Percentiles rank a stretch among this genome's conserved stretches.
These are phyloP conservation scores for Phorcus lineatus DNA, from an alignment of 2,888 invertebrate species.

Conservation along the genomic window DNA sequence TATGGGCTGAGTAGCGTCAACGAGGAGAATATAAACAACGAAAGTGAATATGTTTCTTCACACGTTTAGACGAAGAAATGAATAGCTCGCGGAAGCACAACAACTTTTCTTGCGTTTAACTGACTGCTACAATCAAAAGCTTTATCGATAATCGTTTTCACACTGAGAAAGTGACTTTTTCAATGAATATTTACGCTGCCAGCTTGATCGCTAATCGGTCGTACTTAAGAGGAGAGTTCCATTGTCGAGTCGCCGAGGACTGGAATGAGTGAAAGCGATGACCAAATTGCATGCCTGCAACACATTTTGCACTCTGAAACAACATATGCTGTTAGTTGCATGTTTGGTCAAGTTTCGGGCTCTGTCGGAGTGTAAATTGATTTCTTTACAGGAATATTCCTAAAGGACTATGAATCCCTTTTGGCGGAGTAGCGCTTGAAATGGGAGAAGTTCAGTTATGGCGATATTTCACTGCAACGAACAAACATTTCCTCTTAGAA, in stretches of 20 bases:
- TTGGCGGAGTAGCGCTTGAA: not conserved
- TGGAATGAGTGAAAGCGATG: not conserved
- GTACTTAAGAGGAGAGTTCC: not conserved
- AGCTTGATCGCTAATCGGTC: not conserved
- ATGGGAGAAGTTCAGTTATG: slow-evolving; percentile 7
- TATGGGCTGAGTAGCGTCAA: not conserved
- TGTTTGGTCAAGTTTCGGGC: slow-evolving; percentile 13
- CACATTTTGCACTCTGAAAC: not conserved
- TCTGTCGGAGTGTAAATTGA: not conserved
- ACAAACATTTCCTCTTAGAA: slow-evolving; percentile 16
- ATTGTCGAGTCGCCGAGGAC: not conserved
- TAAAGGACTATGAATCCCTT: not conserved
- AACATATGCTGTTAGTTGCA: slow-evolving; percentile 9
- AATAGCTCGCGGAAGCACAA: slow-evolving; percentile 3
- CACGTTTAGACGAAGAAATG: not conserved
- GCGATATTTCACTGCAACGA: not conserved
- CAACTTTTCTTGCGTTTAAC: slow-evolving; percentile 16
- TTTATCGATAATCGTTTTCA: slow-evolving; percentile 20
- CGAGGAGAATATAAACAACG: not conserved
- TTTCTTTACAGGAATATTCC: slow-evolving; percentile 2
- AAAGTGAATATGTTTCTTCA: slow-evolving; percentile 22
- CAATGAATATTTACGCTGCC: slow-evolving; percentile 19
- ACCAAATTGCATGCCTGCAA: not conserved
- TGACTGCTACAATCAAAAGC: not conserved
- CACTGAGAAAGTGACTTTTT: slow-evolving; percentile 20